Evolutionary conservation across 2,797 vertebrate genomes (phyloP).

Genomic region (Brotula barbata): DNA sequence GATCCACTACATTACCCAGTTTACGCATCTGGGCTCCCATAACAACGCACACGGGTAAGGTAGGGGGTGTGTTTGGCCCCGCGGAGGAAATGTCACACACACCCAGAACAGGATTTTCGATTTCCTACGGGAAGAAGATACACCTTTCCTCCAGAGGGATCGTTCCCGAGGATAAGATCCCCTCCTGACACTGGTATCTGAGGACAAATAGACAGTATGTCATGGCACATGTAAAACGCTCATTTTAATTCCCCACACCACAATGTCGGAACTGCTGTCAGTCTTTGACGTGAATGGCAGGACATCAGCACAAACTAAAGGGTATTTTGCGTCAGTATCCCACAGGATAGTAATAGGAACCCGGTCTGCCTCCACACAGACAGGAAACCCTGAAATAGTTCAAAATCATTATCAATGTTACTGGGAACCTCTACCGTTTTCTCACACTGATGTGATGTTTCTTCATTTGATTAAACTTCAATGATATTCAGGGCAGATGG

Average conservation of each 20-base stretch:
- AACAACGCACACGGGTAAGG: slow-evolving; percentile 3
- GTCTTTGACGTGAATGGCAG: slow-evolving; percentile 10
- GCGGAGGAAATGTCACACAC: not conserved
- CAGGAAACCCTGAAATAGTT: no score
- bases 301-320: not conserved
- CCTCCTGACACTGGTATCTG: slow-evolving; percentile 12
- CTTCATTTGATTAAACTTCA: no score
- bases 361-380: no score
- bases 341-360: no score
- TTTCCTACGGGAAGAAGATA: slow-evolving; percentile 17
- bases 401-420: no score
- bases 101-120: not conserved
- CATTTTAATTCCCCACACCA: slow-evolving; percentile 19
- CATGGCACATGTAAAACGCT: not conserved
- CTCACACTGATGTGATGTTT: no score
- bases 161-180: slow-evolving; percentile 24
- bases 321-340: slow-evolving; percentile 23
- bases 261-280: slow-evolving; percentile 18
- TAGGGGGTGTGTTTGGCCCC: not conserved
- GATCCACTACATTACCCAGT: not conserved
- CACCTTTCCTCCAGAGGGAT: slow-evolving; percentile 23
- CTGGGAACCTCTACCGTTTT: no score
- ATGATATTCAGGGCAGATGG: no score
- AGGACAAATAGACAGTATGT: slow-evolving; percentile 2
- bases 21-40: slow-evolving; percentile 9